Conservation (phyloP, 2,888 invertebrate genomes). For the Acanthopleura granulata region DNA sequence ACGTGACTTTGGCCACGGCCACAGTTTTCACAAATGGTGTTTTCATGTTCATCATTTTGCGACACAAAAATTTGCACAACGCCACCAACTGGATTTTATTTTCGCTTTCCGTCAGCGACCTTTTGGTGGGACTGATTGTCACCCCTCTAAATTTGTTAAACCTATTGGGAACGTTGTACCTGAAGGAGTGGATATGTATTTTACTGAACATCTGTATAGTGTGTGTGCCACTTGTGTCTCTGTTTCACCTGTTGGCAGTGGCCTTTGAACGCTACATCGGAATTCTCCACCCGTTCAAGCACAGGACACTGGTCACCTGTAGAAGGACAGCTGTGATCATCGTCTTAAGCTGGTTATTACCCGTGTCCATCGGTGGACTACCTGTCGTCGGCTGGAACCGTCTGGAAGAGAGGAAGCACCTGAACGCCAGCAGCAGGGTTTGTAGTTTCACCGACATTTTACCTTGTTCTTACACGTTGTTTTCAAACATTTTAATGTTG, state of each 20-base stretch:
- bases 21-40: constrained; percentile 3
- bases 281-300: constrained; percentile 10
- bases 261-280: constrained; percentile 5
- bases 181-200: constrained; percentile 7
- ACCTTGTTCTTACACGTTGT: constrained; percentile 14
- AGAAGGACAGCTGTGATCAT: constrained; percentile 2
- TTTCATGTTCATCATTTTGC: constrained; percentile 3
- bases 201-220: constrained; percentile 17
- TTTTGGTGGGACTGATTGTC: constrained; percentile 9
- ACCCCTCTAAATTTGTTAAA: constrained; percentile 12
- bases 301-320: not conserved
- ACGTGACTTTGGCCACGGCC: constrained; percentile 1
- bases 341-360: constrained; percentile 13
- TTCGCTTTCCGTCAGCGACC: constrained; percentile 14
- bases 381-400: constrained; percentile 14
- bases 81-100: constrained; percentile 20
- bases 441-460: constrained; percentile 18
- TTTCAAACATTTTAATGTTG: not conserved
- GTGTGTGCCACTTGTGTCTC: constrained; percentile 15
- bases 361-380: constrained; percentile 3
- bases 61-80: constrained; percentile 17
- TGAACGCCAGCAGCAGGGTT: not conserved
- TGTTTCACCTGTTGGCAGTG: constrained; percentile 17
- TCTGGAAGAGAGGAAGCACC: not conserved
- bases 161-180: constrained; percentile 14